Conservation (phyloP, 2,888 invertebrate species). For the Cabera pusaria region DNA sequence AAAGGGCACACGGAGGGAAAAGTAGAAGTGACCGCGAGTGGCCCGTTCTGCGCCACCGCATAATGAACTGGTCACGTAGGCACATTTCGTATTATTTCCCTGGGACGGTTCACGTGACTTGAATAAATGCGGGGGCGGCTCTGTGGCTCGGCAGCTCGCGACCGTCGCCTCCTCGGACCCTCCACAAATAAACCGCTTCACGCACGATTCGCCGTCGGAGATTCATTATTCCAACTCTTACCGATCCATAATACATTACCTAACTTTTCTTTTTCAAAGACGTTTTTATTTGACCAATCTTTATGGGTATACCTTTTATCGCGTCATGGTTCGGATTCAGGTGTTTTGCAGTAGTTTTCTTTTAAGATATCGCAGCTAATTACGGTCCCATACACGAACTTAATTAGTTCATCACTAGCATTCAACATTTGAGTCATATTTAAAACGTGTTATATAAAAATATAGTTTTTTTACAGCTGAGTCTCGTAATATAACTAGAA, state of each 20-base stretch:
- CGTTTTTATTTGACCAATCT: conserved; percentile 45
- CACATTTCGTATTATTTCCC: conserved; percentile 84
- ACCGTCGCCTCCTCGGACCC: conserved; percentile 66
- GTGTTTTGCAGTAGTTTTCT: too few species aligned
- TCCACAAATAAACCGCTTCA: conserved; percentile 82
- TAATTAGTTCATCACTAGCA: too few species aligned
- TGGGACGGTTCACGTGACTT: conserved; percentile 80
- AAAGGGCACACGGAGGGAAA: conserved; percentile 33
- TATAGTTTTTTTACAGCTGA: too few species aligned
- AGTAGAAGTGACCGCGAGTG: conserved; percentile 54
- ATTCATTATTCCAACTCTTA: conserved; percentile 80
- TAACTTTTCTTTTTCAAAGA: conserved; percentile 47
- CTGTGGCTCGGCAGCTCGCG: conserved; percentile 45
- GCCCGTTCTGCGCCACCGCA: conserved; percentile 66
- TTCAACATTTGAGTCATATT: too few species aligned
- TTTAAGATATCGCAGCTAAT: too few species aligned
- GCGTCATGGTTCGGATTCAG: too few species aligned
- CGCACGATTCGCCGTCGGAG: conserved; percentile 78
- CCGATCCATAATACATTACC: conserved; percentile 63
- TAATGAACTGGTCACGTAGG: conserved; percentile 83
- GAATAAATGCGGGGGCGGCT: conserved; percentile 70
- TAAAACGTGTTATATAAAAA: too few species aligned
- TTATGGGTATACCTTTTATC: too few species aligned
- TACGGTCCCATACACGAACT: too few species aligned
- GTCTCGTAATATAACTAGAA: too few species aligned